phyloP scores from a whole-genome alignment of 2,797 vertebrate genomes.

The Sebastiscus tertius region DNA sequence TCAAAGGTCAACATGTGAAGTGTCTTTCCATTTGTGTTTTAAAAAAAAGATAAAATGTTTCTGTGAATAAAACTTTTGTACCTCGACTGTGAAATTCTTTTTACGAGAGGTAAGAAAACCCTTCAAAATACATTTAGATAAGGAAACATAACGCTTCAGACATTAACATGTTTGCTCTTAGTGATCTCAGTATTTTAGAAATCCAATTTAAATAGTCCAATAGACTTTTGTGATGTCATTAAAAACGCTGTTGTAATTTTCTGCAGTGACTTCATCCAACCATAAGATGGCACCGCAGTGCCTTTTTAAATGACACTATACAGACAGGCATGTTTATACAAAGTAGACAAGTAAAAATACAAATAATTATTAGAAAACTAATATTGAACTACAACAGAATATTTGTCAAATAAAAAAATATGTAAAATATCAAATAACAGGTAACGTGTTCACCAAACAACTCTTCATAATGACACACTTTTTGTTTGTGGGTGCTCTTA shows the following conservation, averaged over 20 bases:
- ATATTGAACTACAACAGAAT: not conserved
- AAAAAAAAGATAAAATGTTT: slow-evolving; percentile 19
- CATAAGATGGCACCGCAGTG: slow-evolving; percentile 22
- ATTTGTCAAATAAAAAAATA: not conserved
- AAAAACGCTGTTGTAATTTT: not conserved
- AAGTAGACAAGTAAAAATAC: not conserved
- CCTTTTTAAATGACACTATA: not conserved
- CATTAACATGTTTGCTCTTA: not conserved
- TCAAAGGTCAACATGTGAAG: not conserved
- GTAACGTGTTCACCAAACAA: not conserved
- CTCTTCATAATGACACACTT: not conserved
- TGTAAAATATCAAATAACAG: not conserved
- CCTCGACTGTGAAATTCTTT: slow-evolving; percentile 4
- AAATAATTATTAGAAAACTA: not conserved
- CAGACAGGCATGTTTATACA: not conserved
- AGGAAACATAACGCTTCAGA: not conserved
- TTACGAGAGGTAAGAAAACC: not conserved
- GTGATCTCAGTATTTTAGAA: not conserved
- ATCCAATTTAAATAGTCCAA: not conserved
- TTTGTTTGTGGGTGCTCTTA: not conserved
- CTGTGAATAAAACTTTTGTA: slow-evolving; percentile 61
- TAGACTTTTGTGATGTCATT: not conserved
- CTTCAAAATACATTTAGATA: not conserved
- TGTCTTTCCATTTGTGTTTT: not conserved
- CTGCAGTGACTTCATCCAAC: not conserved